Percentiles rank a stretch among this genome's conserved stretches.
phyloP scores from a whole-genome alignment of 2,113 vertebrate genomes.

The Columba livia region DNA sequence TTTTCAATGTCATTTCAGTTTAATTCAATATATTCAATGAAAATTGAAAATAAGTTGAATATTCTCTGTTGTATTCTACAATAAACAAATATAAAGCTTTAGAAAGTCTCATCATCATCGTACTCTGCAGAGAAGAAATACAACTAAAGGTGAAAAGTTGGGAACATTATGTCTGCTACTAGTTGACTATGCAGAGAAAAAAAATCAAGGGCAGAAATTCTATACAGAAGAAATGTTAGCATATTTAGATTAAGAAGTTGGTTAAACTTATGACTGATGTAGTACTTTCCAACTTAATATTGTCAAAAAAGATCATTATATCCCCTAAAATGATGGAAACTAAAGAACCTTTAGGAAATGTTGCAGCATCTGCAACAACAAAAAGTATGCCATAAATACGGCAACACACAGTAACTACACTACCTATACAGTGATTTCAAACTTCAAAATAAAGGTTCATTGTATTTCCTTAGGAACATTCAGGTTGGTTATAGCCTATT shows the following conservation, averaged over 20 bases:
- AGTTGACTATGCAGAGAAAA: not conserved
- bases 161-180: not conserved
- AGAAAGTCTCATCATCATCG: not conserved
- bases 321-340: slow-evolving; percentile 47
- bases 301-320: not conserved
- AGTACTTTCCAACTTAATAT: slow-evolving; percentile 23
- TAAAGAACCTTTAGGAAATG: slow-evolving; percentile 20
- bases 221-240: not conserved
- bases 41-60: not conserved
- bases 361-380: slow-evolving; percentile 41
- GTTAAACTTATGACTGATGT: slow-evolving; percentile 35
- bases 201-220: not conserved
- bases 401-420: not conserved
- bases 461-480: not conserved
- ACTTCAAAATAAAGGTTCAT: not conserved
- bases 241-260: too few species aligned
- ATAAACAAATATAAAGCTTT: not conserved
- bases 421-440: not conserved
- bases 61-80: too few species aligned
- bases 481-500: too few species aligned
- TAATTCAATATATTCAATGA: not conserved
- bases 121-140: not conserved
- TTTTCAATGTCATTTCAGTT: not conserved
- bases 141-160: not conserved
- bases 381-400: not conserved